Evolutionary conservation across 1,140 invertebrate genomes (phyloP), one percentile per base, ranked within the genome.

Genomic region (Camponotus floridanus): DNA sequence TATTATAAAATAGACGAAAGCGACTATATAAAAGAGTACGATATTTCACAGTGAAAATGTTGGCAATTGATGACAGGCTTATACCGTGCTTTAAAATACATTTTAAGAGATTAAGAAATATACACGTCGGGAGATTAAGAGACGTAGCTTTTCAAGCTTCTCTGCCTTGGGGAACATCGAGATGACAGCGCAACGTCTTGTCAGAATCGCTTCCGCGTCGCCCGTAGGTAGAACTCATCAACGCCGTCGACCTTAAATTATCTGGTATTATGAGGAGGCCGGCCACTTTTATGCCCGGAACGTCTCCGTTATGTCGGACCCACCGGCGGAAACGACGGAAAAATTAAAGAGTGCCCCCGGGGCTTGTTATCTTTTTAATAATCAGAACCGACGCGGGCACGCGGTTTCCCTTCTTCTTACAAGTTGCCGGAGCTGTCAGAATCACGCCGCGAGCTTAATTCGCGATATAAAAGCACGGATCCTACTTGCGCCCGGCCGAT

Each of bases 291-390:
- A 80, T 90, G 81, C 67, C 79, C 21, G 67, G 74, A 86, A 90
- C 88, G 78, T 90, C 86, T 87, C 86, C 88, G 85, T 62, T 67
- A 68, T 80, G 88, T 86, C 87, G 85, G 88, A 57, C 36, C 39
- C 36, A 76, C 81, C 48, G 36, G 65, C 85, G 87, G 85, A 86
- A 90, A 88, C 85, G 64, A 85, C 79, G 90, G 91, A 92, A 92
- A 91, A 93, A 92, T 91, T 91, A 92, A 91, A 89, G 91, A 90
- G 90, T 87, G 85, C 87, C 93, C 90, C 70, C 81, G 86, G 90
- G 93, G 92, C 92, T 92, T 92, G 92, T 93, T 93, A 93, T 94
- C 93, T 94, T 94, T 94, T 93, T 94, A 94, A 94, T 94, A 94
- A 94, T 94, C 91, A 91, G 87, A 92, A 87, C 88, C 92, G 93